phyloP scores from a whole-genome alignment of 2,113 vertebrate genomes.

The Lasiurus cinereus region DNA sequence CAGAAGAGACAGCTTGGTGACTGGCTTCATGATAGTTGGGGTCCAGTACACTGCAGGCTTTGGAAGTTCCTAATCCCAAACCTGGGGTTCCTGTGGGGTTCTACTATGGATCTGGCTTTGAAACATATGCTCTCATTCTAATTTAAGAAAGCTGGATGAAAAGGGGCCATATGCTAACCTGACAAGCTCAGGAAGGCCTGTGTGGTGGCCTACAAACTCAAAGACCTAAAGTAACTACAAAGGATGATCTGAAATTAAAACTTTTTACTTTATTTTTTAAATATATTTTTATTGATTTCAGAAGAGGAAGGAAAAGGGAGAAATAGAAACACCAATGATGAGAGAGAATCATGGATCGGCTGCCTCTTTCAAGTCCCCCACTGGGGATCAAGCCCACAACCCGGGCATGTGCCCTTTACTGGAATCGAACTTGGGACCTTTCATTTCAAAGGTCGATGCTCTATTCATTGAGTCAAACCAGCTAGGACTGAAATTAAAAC shows the following conservation, averaged over 20 bases:
- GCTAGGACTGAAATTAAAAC: neutral
- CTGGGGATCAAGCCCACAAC: too few species aligned
- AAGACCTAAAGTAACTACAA: neutral
- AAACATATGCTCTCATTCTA: conserved; percentile 35
- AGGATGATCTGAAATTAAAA: neutral
- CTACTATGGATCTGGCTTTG: conserved; percentile 12
- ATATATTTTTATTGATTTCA: too few species aligned
- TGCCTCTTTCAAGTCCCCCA: too few species aligned
- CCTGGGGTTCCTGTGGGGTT: neutral
- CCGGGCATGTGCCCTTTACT: too few species aligned
- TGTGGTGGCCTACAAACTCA: neutral
- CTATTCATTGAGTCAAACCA: too few species aligned
- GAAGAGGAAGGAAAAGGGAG: too few species aligned
- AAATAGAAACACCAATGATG: too few species aligned
- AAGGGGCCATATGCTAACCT: neutral
- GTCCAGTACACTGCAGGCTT: neutral
- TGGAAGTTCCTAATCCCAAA: neutral
- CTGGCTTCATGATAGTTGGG: neutral
- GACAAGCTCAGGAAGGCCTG: neutral
- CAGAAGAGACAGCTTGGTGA: conserved; percentile 15
- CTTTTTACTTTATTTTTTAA: neutral
- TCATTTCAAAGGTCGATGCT: too few species aligned
- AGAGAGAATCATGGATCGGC: too few species aligned
- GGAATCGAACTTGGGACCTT: too few species aligned
- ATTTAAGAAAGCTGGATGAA: neutral